Percentiles rank a stretch among this genome's conserved stretches.
Conservation (phyloP, 2,888 invertebrate genomes). For the Amorpha juglandis region DNA sequence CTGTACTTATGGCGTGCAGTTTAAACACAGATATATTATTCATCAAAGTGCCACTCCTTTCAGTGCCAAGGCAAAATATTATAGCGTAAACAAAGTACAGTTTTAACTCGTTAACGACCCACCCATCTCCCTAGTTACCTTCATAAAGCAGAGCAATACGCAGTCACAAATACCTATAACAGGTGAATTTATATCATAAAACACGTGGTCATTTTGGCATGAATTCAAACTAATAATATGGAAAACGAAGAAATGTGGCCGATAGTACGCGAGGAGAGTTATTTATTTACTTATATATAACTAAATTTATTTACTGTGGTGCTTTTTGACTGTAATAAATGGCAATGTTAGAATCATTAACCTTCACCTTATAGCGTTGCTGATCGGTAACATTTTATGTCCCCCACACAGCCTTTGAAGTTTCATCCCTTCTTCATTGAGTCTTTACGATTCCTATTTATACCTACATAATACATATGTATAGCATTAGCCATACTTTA, state of each 20-base stretch:
- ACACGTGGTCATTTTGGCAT: constrained; percentile 67
- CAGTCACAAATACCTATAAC: constrained; percentile 21
- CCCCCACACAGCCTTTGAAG: neutral
- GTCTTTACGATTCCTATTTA: constrained; percentile 9
- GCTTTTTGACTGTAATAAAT: neutral
- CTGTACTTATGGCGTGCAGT: constrained; percentile 6
- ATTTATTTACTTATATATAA: constrained; percentile 4
- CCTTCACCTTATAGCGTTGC: neutral
- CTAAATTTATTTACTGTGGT: neutral
- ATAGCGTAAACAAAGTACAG: constrained; percentile 20
- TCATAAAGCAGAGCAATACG: constrained; percentile 15
- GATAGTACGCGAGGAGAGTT: constrained; percentile 10
- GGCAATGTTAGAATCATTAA: constrained; percentile 4
- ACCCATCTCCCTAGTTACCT: constrained; percentile 19
- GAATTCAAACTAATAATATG: constrained; percentile 58
- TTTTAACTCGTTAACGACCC: constrained; percentile 21
- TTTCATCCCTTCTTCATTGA: neutral
- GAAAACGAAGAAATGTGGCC: constrained; percentile 42
- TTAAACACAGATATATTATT: constrained; percentile 22
- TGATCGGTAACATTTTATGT: neutral
- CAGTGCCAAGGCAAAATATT: constrained; percentile 24
- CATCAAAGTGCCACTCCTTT: constrained; percentile 23
- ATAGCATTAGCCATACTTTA: neutral
- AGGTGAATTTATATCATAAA: constrained; percentile 39
- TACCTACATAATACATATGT: neutral